Evolutionary conservation across 2,888 invertebrate species (phyloP).

Genomic region (Dasypolia templi): DNA sequence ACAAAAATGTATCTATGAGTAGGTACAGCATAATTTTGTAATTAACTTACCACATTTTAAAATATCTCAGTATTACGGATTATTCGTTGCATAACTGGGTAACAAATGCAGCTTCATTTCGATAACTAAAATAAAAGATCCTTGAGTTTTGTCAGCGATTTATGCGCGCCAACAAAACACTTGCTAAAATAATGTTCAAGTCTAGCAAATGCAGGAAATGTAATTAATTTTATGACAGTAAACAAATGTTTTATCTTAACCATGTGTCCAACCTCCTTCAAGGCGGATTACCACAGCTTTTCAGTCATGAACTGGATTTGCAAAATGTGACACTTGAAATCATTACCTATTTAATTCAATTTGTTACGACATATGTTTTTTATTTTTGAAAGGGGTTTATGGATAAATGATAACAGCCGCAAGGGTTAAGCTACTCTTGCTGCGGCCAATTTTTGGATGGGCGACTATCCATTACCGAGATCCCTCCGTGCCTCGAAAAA

Average conservation of each 20-base stretch:
- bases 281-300: constrained; percentile 28
- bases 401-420: too few relatives aligned
- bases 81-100: constrained; percentile 19
- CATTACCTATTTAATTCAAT: neutral
- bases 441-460: too few relatives aligned
- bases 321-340: neutral
- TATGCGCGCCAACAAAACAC: constrained; percentile 27
- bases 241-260: constrained; percentile 41
- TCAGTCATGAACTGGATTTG: neutral
- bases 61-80: neutral
- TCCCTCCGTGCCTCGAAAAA: too few relatives aligned
- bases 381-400: too few relatives aligned
- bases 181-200: constrained; percentile 16
- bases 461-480: too few relatives aligned
- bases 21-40: too few relatives aligned
- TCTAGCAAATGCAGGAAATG: constrained; percentile 19
- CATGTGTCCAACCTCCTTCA: constrained; percentile 41
- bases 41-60: too few relatives aligned
- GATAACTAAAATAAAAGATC: constrained; percentile 35
- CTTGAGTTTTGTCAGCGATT: constrained; percentile 35
- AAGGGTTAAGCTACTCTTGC: too few relatives aligned
- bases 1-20: neutral
- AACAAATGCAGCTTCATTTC: constrained; percentile 15
- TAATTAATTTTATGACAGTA: constrained; percentile 42
- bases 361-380: neutral